Evolutionary conservation across 2,888 invertebrate genomes (phyloP), one percentile per base, ranked within the genome.

Genomic region (Torymus tubicola): DNA sequence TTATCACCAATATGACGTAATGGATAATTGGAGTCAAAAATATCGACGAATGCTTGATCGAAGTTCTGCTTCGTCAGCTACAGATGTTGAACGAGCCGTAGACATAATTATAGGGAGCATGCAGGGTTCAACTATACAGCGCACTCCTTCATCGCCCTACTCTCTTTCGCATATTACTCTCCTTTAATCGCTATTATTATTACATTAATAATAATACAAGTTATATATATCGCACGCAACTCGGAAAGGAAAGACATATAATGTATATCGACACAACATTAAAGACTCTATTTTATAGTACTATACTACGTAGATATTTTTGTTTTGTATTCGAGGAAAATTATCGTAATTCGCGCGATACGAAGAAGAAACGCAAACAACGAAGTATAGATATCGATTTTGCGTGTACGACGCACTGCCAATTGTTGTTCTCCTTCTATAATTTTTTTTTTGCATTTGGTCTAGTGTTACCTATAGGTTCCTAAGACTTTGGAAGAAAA

Each of bases 1-100:
- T 74, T 72, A 58, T 82, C 80, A 81, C 82, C 72, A 80, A 57
- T 74, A 74, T 76, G 83, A 75, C 63, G 72, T 55, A 50, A 73
- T 78, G 60, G 57, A 21, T 14, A 80, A 71, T 68, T 80, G 55
- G 72, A 63, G 63, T 42, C 8, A 21, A 65, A 63, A 67, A 69
- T 57, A 69, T 57, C 16, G 64, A 78, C 64, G 65, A 78, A 77
- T 75, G 83, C 67, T 24, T 8, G 31, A 69, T 73, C 70, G 80
- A 81, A 81, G 83, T 80, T 80, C 83, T 80, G 71, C 83, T 83
- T 84, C 82, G 85, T 42, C 83, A 84, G 83, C 73, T 42, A 21
- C 42, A 58, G 21, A 58, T 16, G 8, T 57, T 65, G n/a, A 73
- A 65, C 14, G 64, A 14, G 53, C 42, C 8, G 10, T 8, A 42